Evolutionary conservation across 2,888 invertebrate genomes (phyloP), one percentile per base, ranked within the genome.

Genomic region (Pammene fasciana): DNA sequence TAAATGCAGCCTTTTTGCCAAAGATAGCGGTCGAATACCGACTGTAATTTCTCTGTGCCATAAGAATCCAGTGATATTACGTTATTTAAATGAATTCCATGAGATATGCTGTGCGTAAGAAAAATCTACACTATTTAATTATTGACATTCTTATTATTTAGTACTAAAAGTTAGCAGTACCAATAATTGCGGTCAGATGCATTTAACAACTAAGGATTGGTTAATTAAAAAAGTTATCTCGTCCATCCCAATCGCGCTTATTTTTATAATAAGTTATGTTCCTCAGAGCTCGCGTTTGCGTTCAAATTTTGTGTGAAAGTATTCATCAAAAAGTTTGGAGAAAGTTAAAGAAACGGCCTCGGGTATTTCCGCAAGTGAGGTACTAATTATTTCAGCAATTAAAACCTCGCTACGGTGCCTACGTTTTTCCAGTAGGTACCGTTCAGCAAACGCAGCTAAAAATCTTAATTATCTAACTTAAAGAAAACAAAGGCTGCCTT

Each of bases 331-430:
- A 82, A 85, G 78, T 85, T 82, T 76, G 67, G 64, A 75, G 76
- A 74, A 71, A 68, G 59, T 65, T 61, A 78, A n/a, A 77, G 79
- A 76, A 77, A 74, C 72, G 75, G 80, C 82, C 80, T 79, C 82
- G 79, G 78, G 71, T 81, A 84, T 85, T 84, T 85, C 83, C 81
- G 81, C 82, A 80, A 89, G 86, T 86, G 87, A 86, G 82, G 86
- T 83, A 83, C 87, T 89, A 89, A 90, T 90, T 89, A 87, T 86
- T 87, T 82, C 80, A 85, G 86, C 85, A 90, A 89, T 90, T 88
- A 88, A 79, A 82, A 78, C 74, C 75, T 74, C 78, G 82, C 80
- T 76, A 72, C 80, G 83, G 80, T 73, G 73, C 73, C 73, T 80
- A 82, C 81, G 80, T 86, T 85, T 81, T 81, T 80, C 76, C 60